Evolutionary conservation across 2,797 vertebrate species (phyloP).

Genomic region (Phataginus tetradactyla): DNA sequence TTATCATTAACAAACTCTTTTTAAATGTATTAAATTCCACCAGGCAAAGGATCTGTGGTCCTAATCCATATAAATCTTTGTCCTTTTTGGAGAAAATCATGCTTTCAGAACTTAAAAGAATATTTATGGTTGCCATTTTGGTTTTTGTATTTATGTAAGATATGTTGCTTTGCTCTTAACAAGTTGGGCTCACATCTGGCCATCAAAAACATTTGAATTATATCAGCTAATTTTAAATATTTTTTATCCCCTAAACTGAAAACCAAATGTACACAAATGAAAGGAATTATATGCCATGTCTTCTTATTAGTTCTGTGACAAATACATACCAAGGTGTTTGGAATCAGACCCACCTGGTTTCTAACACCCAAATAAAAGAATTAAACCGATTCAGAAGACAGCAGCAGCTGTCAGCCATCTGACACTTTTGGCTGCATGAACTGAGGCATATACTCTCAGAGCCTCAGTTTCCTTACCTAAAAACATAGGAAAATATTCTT

Average conservation of each 20-base stretch:
- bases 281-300: neutral
- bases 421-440: neutral
- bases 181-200: neutral
- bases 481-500: neutral
- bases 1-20: constrained; percentile 47
- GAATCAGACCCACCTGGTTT: neutral
- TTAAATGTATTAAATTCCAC: constrained; percentile 75
- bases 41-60: constrained; percentile 73
- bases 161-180: neutral
- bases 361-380: neutral
- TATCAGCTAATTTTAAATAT: neutral
- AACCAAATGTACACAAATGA: constrained; percentile 21
- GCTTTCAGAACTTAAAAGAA: constrained; percentile 41
- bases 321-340: neutral
- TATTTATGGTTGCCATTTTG: constrained; percentile 58
- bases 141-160: constrained; percentile 66
- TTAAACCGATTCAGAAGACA: neutral
- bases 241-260: constrained; percentile 7
- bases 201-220: neutral
- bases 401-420: neutral
- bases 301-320: neutral
- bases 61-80: constrained; percentile 75
- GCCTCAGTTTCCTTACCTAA: neutral
- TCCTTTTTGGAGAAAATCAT: constrained; percentile 69
- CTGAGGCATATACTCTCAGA: neutral